Evolutionary conservation across 2,888 invertebrate species (phyloP), one percentile per base, ranked within the genome.

Genomic region (Euclidia mi): DNA sequence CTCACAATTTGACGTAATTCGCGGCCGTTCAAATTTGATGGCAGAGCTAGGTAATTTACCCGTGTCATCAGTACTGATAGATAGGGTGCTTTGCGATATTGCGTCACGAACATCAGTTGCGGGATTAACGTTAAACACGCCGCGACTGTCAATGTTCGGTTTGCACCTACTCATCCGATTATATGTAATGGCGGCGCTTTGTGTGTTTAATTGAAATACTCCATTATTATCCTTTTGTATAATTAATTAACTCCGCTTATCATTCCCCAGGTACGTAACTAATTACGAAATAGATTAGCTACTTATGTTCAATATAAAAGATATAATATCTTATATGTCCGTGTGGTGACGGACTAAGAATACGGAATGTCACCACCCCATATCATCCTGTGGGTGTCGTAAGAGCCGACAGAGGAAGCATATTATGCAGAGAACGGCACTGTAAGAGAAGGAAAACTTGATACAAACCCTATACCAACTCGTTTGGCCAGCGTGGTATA

Each of bases 31-130:
- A 55, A 66, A 61, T 66, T 50, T 49, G 51, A 56, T 56, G 15
- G 15, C 28, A 18, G 20, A 51, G 38, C 42, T 65, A n/a, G n/a
- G n/a, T n/a, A 65, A 69, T 73, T 62, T 57, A 65, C 49, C 45
- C 43, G 3, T 63, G 60, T 56, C 58, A 56, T 45, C 46, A 38
- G 40, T 49, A 45, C 47, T 52, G 58, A 65, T 56, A 56, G 60
- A 68, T 56, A 42, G 29, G 25, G 12, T n/a, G n/a, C 34, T 40
- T 46, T 28, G 14, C 35, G 10, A 17, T 42, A 55, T 49, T 35
- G 57, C 17, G 47, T 48, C 47, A 64, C 34, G 6, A 34, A 35
- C 20, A 48, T 34, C 18, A 35, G 31, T 31, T 12, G 6, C n/a
- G 28, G 37, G n/a, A 55, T 59, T 47, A 50, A 38, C 37, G 9